Evolutionary conservation across 2,888 invertebrate species (phyloP).

Genomic region (Meiosimyza decipiens): DNA sequence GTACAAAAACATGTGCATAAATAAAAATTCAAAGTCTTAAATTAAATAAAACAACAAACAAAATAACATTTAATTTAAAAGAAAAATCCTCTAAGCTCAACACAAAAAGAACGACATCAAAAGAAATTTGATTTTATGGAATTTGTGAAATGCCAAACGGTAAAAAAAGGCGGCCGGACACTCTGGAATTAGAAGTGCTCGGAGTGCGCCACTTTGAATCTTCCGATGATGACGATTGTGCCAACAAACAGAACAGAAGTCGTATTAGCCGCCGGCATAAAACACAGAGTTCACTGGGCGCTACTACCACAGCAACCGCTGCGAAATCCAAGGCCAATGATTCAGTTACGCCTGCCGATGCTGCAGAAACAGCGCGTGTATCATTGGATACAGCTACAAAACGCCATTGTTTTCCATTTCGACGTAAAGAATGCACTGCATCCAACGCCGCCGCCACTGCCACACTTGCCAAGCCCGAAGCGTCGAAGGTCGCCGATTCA

Average conservation of each 20-base stretch:
- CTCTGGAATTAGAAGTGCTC: constrained; percentile 69
- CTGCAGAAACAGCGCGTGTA: not conserved
- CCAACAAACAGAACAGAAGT: constrained; percentile 7
- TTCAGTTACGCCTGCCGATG: not conserved
- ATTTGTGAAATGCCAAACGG: constrained; percentile 57
- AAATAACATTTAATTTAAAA: constrained; percentile 21
- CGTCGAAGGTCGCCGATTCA: constrained; percentile 53
- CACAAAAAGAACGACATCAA: constrained; percentile 23
- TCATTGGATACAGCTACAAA: not conserved
- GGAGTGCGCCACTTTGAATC: constrained; percentile 65
- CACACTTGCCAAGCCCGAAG: constrained; percentile 54
- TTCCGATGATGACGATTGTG: constrained; percentile 40
- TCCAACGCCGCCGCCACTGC: constrained; percentile 41
- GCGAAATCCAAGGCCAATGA: not conserved
- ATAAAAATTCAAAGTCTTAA: too few relatives aligned
- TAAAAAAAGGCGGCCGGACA: constrained; percentile 58
- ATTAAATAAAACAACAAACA: not conserved
- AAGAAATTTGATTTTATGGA: constrained; percentile 40
- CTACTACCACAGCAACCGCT: constrained; percentile 1
- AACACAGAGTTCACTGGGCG: not conserved
- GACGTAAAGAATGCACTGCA: constrained; percentile 32
- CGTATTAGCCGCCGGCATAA: not conserved
- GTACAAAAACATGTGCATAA: not conserved
- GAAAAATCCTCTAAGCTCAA: not conserved
- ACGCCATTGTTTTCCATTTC: constrained; percentile 44